phyloP scores from a whole-genome alignment of 1,140 invertebrate species.

The Drosophila lowei region DNA sequence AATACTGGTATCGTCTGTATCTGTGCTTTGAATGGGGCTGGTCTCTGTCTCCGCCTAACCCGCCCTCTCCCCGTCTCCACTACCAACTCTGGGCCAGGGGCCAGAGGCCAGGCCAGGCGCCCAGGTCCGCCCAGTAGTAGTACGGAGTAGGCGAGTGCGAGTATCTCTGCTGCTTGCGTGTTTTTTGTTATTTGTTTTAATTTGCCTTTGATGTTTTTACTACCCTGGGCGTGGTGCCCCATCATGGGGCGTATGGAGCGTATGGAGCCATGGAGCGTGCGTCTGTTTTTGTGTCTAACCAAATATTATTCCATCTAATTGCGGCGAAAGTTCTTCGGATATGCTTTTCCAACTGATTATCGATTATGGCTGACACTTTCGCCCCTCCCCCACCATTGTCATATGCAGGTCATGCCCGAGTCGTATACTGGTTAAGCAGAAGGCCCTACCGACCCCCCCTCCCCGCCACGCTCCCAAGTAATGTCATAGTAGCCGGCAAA shows the following conservation, averaged over 20 bases:
- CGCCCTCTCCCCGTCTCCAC: too few relatives aligned
- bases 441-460: too few relatives aligned
- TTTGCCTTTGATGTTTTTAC: conserved; percentile 49
- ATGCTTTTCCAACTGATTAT: conserved; percentile 7
- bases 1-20: too few relatives aligned
- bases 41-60: background rate
- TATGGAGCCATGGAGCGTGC: conserved; percentile 1
- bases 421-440: background rate
- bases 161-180: conserved; percentile 18
- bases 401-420: conserved; percentile 7
- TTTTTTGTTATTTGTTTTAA: conserved; percentile 47
- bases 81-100: too few relatives aligned
- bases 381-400: too few relatives aligned
- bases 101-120: too few relatives aligned
- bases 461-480: too few relatives aligned
- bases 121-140: background rate
- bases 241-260: background rate
- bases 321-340: conserved; percentile 16
- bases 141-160: too few relatives aligned
- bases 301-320: conserved; percentile 39
- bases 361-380: conserved; percentile 1
- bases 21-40: background rate
- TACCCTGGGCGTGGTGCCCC: conserved; percentile 8
- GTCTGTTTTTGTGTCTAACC: conserved; percentile 3
- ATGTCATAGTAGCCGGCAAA: conserved; percentile 13